Conservation (phyloP, 2,888 invertebrate species). For the Conchocele bisecta region DNA sequence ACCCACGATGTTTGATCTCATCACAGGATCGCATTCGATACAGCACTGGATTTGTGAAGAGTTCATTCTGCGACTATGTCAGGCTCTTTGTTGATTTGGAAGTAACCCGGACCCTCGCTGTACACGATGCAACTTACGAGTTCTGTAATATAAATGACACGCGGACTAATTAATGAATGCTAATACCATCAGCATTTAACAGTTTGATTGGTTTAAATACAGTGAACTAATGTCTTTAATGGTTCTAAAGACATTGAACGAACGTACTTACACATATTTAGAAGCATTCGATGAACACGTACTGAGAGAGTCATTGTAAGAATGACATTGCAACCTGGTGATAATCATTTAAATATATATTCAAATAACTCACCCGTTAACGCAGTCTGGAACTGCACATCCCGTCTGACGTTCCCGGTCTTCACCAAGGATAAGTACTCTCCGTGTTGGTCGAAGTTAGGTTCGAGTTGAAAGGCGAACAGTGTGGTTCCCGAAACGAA, state of each 20-base stretch:
- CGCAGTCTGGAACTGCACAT: slow-evolving; percentile 23
- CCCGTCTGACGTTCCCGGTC: slow-evolving; percentile 33
- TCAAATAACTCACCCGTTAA: slow-evolving; percentile 34
- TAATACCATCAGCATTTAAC: too few relatives aligned
- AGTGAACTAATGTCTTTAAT: too few relatives aligned
- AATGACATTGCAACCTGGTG: too few relatives aligned
- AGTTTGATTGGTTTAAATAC: too few relatives aligned
- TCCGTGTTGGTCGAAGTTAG: slow-evolving; percentile 39
- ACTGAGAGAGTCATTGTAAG: too few relatives aligned
- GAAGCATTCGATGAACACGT: too few relatives aligned
- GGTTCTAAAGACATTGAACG: too few relatives aligned
- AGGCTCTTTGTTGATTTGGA: slow-evolving; percentile 13
- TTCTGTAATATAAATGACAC: slow-evolving; percentile 29
- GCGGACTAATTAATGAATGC: too few relatives aligned
- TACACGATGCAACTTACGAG: slow-evolving; percentile 45
- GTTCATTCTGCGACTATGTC: slow-evolving; percentile 21
- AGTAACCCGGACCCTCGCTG: slow-evolving; percentile 21
- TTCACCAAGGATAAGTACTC: slow-evolving; percentile 37
- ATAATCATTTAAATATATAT: too few relatives aligned
- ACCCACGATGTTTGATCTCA: background rate
- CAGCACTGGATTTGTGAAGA: slow-evolving; percentile 18
- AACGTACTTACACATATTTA: too few relatives aligned
- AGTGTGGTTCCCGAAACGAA: slow-evolving; percentile 23
- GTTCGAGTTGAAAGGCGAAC: slow-evolving; percentile 41
- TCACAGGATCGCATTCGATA: slow-evolving; percentile 6